Evolutionary conservation across 2,113 vertebrate genomes (phyloP), one percentile per base, ranked within the genome.

Genomic region (Diadophis punctatus): DNA sequence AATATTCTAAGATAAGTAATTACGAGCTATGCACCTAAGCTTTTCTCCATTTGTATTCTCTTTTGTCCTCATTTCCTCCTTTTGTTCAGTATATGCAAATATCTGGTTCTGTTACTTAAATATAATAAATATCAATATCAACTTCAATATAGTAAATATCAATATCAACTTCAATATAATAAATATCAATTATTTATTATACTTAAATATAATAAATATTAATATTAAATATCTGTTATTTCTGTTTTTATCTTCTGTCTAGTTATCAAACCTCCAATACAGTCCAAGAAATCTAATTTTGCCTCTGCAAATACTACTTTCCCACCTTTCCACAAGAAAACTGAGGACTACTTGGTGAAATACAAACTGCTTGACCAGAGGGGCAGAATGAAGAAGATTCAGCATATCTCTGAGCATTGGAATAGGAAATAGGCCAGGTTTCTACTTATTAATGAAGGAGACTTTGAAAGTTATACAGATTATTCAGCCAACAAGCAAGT

Each of bases 341-440:
- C 93, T 0, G 98, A 97, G 53, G 97, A 98, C 18, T 96, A 97
- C 87, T 91, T 91, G 0, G 94, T 80, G 1, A 98, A 97, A 58
- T 96, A 94, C 87, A 97, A 97, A n/a, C 97, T 98, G 86, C 96
- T 98, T 88, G 99, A 99, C 55, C 97, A 98, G 93, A 98, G 98
- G 43, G 97, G 97, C 95, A 99, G 97, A 96, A 98, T 98, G 97
- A 98, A 98, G 91, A 98, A 98, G 95, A 98, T 99, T 68, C 98
- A 99, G 93, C 94, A 96, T 93, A 99, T 99, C 96, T 99, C 98
- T 16, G 97, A 98, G 80, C 98, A 97, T 18, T 98, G 98, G 96
- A 97, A 97, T 43, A 98, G 95, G 94, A 98, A 98, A 94, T 97
- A 97, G 90, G 49, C 58, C 84, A 0, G 0, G 8, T 89, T 5